A percentile compares a stretch with the other conserved stretches of the same genome.
Conservation (phyloP, 2,888 invertebrate species). For the Hoplodrina blanda region DNA sequence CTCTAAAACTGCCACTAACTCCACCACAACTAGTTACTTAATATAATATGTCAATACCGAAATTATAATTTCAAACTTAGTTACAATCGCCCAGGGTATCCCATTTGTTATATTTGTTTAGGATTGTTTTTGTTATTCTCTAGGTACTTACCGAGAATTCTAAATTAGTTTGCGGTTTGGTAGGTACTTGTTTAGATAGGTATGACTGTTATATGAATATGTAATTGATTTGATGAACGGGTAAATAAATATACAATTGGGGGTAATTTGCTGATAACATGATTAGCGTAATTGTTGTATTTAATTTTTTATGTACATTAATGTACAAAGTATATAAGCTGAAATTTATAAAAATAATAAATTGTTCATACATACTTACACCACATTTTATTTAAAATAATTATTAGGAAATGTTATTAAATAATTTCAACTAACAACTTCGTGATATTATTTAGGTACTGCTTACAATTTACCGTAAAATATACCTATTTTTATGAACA, state of each 20-base stretch:
- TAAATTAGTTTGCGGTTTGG: slow-evolving; percentile 42
- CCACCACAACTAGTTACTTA: slow-evolving; percentile 34
- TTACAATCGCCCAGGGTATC: slow-evolving; percentile 30
- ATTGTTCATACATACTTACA: too few species aligned
- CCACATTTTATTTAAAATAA: too few species aligned
- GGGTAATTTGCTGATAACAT: background rate
- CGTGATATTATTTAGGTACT: too few species aligned
- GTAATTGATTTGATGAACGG: slow-evolving; percentile 42
- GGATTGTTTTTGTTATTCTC: slow-evolving; percentile 59
- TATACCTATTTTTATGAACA: background rate
- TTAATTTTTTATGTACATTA: background rate
- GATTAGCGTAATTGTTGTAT: background rate
- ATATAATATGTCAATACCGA: slow-evolving; percentile 57
- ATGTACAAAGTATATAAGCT: background rate
- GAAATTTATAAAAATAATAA: background rate
- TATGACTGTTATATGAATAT: slow-evolving; percentile 36
- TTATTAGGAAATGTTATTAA: too few species aligned
- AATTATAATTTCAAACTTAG: slow-evolving; percentile 57
- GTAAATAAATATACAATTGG: slow-evolving; percentile 27
- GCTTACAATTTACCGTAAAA: too few species aligned
- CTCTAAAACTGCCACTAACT: slow-evolving; percentile 26
- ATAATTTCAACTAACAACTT: too few species aligned
- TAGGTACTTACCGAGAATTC: slow-evolving; percentile 29
- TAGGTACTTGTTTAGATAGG: background rate
- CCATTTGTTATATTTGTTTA: slow-evolving; percentile 61